phyloP scores from a whole-genome alignment of 30 jellyfish, hydroid and myxozoan species.

The Calvadosia cruxmelitensis region DNA sequence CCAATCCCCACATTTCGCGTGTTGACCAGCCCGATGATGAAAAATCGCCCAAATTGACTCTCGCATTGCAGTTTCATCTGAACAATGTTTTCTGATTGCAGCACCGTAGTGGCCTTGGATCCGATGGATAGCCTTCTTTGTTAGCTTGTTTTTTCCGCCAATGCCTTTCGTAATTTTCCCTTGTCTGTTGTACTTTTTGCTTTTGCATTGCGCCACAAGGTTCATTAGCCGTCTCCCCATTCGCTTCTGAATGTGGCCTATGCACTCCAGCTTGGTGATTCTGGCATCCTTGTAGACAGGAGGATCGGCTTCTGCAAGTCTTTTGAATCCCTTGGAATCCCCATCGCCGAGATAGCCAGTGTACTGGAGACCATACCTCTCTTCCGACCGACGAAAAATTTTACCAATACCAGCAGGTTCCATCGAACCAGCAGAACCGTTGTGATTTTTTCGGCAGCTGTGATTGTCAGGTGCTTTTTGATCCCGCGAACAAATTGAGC shows the following conservation, averaged over 20 bases:
- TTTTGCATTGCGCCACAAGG: slow-evolving; percentile 2
- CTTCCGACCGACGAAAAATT: slow-evolving; percentile 4
- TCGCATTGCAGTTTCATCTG: slow-evolving; percentile 8
- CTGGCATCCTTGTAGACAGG: not conserved
- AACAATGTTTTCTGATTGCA: slow-evolving; percentile 6
- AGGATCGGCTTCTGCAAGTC: slow-evolving; percentile 3
- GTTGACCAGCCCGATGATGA: not conserved
- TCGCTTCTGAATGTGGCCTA: too few relatives aligned
- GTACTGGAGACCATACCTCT: not conserved
- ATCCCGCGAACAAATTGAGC: slow-evolving; percentile 4
- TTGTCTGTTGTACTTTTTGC: not conserved
- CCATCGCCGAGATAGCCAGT: too few relatives aligned
- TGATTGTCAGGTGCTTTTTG: not conserved
- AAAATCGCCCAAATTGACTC: slow-evolving; percentile 11
- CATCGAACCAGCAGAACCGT: slow-evolving; percentile 18
- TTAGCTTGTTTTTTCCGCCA: slow-evolving; percentile 7
- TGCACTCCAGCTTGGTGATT: slow-evolving; percentile 3
- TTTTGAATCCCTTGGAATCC: slow-evolving; percentile 8
- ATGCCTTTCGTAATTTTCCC: slow-evolving; percentile 6
- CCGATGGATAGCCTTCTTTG: slow-evolving; percentile 5
- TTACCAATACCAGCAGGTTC: slow-evolving; percentile 6
- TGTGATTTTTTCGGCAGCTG: slow-evolving; percentile 7
- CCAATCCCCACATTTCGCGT: too few relatives aligned
- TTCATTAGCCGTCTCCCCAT: slow-evolving; percentile 7
- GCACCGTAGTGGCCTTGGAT: slow-evolving; percentile 14